Evolutionary conservation across 2,797 vertebrate species (phyloP).

Genomic region (Aotus griseimembra): DNA sequence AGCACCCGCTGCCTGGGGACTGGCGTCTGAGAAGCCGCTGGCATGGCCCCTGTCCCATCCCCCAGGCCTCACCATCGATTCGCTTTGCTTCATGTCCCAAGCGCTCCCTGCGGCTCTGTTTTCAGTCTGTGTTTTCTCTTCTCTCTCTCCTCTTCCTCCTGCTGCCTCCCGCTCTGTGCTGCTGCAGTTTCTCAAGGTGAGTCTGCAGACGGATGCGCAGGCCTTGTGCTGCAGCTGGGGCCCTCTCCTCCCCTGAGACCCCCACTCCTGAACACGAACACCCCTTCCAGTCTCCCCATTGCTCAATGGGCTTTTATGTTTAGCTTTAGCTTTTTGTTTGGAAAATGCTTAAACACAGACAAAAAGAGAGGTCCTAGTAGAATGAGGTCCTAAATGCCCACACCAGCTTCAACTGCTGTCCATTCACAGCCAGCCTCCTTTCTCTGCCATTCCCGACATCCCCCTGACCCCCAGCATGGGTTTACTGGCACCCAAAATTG

Average conservation of each 20-base stretch:
- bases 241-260: rapidly evolving
- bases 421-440: rapidly evolving
- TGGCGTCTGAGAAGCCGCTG: background rate
- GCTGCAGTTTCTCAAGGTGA: conserved; percentile 93
- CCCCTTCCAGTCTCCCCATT: no score
- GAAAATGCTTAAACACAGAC: background rate
- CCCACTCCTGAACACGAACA: background rate
- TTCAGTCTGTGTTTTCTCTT: conserved; percentile 80
- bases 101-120: conserved; percentile 30
- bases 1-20: background rate
- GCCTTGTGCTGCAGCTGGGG: background rate
- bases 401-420: rapidly evolving
- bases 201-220: conserved; percentile 66
- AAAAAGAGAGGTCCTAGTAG: no score
- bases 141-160: conserved; percentile 77
- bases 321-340: conserved; percentile 22
- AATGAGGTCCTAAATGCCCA: rapidly evolving
- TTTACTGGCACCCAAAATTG: background rate
- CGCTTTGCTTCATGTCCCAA: background rate
- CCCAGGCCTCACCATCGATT: rapidly evolving
- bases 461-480: no score
- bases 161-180: conserved; percentile 79
- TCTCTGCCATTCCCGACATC: rapidly evolving
- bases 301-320: background rate
- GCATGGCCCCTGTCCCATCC: no score